phyloP scores from a whole-genome alignment of 2,888 invertebrate genomes.

The Drosophila colorata region DNA sequence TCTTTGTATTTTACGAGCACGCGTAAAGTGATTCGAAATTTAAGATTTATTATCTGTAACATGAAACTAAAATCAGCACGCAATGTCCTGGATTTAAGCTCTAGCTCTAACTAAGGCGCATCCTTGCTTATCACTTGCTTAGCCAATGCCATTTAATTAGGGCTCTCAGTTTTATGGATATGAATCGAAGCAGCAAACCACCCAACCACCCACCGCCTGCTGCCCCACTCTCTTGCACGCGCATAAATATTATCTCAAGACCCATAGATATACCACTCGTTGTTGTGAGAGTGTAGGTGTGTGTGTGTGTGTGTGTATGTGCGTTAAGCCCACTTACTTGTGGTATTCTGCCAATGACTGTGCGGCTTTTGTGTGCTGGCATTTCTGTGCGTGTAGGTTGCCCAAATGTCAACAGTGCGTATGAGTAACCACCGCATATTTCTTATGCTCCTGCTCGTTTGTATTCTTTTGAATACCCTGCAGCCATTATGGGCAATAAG shows the following conservation, averaged over 20 bases:
- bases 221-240: background rate
- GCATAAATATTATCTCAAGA: constrained; percentile 44
- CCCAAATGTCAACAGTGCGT: constrained; percentile 64
- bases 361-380: constrained; percentile 35
- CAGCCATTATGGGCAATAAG: background rate
- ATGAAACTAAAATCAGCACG: constrained; percentile 66
- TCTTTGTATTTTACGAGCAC: constrained; percentile 70
- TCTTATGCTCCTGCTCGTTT: constrained; percentile 10
- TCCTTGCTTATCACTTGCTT: constrained; percentile 67
- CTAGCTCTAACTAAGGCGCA: background rate
- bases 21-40: constrained; percentile 76
- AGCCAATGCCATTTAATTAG: constrained; percentile 72
- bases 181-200: constrained; percentile 18
- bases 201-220: background rate
- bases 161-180: constrained; percentile 52
- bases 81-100: constrained; percentile 27
- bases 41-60: constrained; percentile 78
- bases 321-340: constrained; percentile 31
- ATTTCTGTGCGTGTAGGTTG: constrained; percentile 12
- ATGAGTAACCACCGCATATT: constrained; percentile 45
- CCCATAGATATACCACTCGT: constrained; percentile 32
- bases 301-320: background rate
- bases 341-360: constrained; percentile 58
- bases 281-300: background rate
- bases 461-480: constrained; percentile 9